Evolutionary conservation across 2,797 vertebrate species (phyloP).

Genomic region (Alectoris magna): DNA sequence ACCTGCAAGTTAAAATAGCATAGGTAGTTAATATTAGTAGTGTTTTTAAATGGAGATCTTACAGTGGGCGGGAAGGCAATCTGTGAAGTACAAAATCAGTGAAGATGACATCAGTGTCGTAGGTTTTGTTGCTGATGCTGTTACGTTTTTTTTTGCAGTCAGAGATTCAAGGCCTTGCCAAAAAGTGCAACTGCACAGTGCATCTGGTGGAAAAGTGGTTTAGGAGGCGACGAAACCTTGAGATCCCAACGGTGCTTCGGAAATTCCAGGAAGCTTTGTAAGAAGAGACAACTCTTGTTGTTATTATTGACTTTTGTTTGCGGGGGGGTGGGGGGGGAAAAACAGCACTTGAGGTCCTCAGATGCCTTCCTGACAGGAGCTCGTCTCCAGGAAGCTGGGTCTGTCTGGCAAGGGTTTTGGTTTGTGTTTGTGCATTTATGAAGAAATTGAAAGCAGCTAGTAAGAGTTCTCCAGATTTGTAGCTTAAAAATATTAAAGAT

Average conservation of each 20-base stretch:
- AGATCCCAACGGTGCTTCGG: slow-evolving; percentile 88
- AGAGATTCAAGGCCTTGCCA: slow-evolving; percentile 89
- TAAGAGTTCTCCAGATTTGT: not conserved
- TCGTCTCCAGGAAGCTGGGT: not conserved
- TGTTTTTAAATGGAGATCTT: not conserved
- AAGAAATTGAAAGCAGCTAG: not conserved
- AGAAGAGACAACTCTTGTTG: slow-evolving; percentile 17
- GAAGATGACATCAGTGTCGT: not conserved
- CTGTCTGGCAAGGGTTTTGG: not conserved
- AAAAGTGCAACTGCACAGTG: slow-evolving; percentile 87
- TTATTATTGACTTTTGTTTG: not conserved
- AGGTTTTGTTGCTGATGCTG: not conserved
- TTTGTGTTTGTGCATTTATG: not conserved
- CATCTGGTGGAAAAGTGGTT: slow-evolving; percentile 92
- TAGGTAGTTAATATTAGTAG: not conserved
- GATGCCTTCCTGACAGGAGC: not conserved
- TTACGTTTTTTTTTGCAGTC: slow-evolving; percentile 75
- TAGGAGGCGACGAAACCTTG: slow-evolving; percentile 85
- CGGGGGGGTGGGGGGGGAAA: too few species aligned
- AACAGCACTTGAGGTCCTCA: accelerated
- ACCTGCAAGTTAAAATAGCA: not conserved
- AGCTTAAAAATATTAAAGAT: not conserved
- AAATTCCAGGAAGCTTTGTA: slow-evolving; percentile 96
- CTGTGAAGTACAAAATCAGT: not conserved
- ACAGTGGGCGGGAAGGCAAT: not conserved